Base-by-base conservation (phyloP, 1,140 invertebrate genomes). In the Drosophila repleta region DNA sequence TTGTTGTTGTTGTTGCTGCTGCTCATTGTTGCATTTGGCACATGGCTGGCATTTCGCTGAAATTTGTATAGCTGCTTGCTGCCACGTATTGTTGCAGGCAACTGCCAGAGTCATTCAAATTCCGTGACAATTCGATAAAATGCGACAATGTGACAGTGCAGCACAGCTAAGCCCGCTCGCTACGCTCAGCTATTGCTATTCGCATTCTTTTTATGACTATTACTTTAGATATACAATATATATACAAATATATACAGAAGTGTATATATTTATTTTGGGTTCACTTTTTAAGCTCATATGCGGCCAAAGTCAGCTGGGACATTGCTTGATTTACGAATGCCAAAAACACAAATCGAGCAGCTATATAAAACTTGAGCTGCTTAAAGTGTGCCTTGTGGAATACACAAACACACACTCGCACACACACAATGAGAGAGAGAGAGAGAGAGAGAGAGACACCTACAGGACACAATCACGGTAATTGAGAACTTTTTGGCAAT, bases 401-500 rank as follows among this genome's bases (percentile, higher is more conserved):
- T 74, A 26, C 57, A 65, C 68, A 6, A 17, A 35, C 43, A 32
- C 43, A 32, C 24, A 52, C 61, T 35, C 46, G 13, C 17, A 18
- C 32, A 32, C 29, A 24, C 18, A 35, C 24, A 29, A 11, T 5
- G 24, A 17, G 15, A n/a, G 32, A 32, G 26, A 41, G 17, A 51
- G 21, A 49, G n/a, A 55, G 13, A 17, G 18, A n/a, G 24, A 18
- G 2, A 15, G 2, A 35, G 39, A 24, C 53, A 49, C 15, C 35
- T 13, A 55, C 41, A 58, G 46, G 52, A 71, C 53, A 75, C 72
- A 75, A 75, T 75, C 72, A 75, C 60, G 72, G 72, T 75, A 75
- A 75, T 75, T 75, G 72, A 60, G 55, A 69, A 71, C 72, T 70
- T 75, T 75, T 75, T 75, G 72, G 72, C 72, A 75, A 56, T 63